Evolutionary conservation across 2,113 vertebrate genomes (phyloP).

Genomic region (Hippocampus guttulatus): DNA sequence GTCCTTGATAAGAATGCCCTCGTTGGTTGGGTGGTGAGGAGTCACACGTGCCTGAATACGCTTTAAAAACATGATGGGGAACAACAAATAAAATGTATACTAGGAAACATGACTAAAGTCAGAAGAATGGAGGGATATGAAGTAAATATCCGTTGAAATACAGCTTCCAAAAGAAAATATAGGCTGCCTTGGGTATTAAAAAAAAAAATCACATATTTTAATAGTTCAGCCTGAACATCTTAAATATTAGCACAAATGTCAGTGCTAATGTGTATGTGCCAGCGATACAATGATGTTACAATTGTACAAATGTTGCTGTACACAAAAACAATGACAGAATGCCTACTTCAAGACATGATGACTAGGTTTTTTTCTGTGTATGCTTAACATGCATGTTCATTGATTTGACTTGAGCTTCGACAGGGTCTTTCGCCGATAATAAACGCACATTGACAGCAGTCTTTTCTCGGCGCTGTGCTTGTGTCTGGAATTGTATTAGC

Average conservation of each 20-base stretch:
- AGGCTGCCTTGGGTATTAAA: not conserved
- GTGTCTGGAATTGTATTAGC: not conserved
- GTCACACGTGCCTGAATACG: not conserved
- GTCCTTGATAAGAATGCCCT: conserved; percentile 1
- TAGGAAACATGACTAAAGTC: not conserved
- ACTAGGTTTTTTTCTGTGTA: not conserved
- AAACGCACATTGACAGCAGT: not conserved
- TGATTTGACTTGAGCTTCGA: not conserved
- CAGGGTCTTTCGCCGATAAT: not conserved
- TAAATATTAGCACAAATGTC: not conserved
- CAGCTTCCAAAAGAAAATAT: not conserved
- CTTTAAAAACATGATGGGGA: not conserved
- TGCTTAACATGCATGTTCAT: no score
- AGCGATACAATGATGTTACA: not conserved
- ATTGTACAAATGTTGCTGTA: not conserved
- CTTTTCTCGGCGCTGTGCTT: not conserved
- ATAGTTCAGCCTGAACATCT: not conserved
- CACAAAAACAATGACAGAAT: not conserved
- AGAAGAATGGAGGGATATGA: not conserved
- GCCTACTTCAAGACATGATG: not conserved
- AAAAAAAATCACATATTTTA: not conserved
- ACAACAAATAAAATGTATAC: not conserved
- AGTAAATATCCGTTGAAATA: not conserved
- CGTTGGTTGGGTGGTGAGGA: not conserved
- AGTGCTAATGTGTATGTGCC: not conserved